Evolutionary conservation across 2,888 invertebrate species (phyloP), one percentile per base, ranked within the genome.

Genomic region (Caenorhabditis panamensis): DNA sequence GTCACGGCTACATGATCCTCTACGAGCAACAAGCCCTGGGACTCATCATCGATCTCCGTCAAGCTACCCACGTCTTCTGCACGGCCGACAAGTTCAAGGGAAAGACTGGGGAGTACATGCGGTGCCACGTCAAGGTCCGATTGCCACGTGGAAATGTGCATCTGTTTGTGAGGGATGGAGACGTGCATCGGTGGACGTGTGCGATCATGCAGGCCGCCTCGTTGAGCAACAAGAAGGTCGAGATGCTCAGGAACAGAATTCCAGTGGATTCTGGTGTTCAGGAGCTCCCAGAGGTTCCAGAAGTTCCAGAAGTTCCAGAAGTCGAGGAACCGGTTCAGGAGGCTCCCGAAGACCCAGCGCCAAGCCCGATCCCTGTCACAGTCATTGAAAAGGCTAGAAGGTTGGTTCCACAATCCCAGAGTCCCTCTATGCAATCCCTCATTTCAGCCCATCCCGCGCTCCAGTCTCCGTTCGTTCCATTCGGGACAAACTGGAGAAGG

Each of bases 91-190:
- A 49, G 11, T 69, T 37, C 22, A 69, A 64, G 18, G 13, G 44
- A 11, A 22, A 31, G 9, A 51, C 18, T 24, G 56, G 18, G 3
- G 26, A 26, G 24, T 20, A 22, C 11, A 18, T 49, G 22, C 44
- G 80, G 8, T 75, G 80, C 36, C 80, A 80, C 63, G 54, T 80
- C 18, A 80, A 80, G 44, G 66, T 80, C 47, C 69, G 69, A 36
- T 26, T 71, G 22, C 53, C 51, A 28, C 63, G 54, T 22, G 80
- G 80, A 6, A 80, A 80, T 51, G 44, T 71, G 36, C 80, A 80
- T 20, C n/a, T 80, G 47, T 80, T 66, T 22, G 37, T 75, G 6
- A 37, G 69, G 1, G 66, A 80, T 13, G 69, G 69, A 1, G 53
- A 69, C 5, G 59, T 80, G 26, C 61, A 64, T 24, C 68, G 68